Percentiles rank a stretch among this genome's conserved stretches.
These are phyloP conservation scores for Otus sunia DNA, from an alignment of 2,113 vertebrate species.

Conservation along the genomic window DNA sequence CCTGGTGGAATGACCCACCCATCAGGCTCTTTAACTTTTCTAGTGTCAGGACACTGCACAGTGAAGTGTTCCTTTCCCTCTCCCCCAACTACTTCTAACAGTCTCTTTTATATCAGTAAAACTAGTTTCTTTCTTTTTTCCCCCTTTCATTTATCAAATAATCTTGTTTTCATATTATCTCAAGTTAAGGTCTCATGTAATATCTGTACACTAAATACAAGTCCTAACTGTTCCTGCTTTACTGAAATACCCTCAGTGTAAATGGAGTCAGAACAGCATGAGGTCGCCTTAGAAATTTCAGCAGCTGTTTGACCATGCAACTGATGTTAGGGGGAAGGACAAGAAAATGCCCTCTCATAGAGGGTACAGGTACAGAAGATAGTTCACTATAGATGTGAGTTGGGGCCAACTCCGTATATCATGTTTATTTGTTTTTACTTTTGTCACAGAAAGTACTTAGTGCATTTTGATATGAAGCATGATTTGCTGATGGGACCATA, in stretches of 20 bases:
- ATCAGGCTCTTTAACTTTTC: not conserved
- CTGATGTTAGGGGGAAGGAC: not conserved
- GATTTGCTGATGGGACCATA: not conserved
- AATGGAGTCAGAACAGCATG: not conserved
- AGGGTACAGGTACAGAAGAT: not conserved
- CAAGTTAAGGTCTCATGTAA: not conserved
- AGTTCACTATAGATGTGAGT: not conserved
- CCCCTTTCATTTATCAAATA: not conserved
- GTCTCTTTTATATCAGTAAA: not conserved
- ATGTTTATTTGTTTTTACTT: not conserved
- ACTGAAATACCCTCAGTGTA: not conserved
- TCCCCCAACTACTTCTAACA: not conserved
- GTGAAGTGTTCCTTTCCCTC: not conserved
- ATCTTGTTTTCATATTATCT: not conserved
- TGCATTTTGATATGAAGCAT: not conserved
- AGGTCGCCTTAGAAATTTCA: not conserved
- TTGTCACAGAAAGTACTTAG: not conserved
- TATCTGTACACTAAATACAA: not conserved
- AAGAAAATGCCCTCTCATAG: not conserved
- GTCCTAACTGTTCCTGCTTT: not conserved
- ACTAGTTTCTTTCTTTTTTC: fast-evolving
- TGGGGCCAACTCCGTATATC: not conserved
- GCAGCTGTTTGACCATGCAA: not conserved
- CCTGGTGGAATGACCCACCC: not conserved
- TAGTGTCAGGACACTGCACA: not conserved